Evolutionary conservation across 2,797 vertebrate species (phyloP).

Genomic region (Ciconia nigra): DNA sequence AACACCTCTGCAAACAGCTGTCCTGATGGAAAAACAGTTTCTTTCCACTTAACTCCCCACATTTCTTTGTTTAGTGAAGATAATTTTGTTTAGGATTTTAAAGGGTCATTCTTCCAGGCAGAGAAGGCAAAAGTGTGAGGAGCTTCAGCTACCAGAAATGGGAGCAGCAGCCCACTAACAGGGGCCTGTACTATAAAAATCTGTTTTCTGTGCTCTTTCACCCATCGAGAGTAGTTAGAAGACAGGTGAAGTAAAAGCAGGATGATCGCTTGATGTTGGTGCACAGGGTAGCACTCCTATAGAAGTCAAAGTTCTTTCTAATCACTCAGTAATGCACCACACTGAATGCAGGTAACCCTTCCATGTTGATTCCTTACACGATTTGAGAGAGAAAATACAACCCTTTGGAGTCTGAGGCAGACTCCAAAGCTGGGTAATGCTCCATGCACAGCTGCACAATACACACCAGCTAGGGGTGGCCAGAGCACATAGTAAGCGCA

Average conservation of each 20-base stretch:
- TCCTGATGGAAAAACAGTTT: background rate
- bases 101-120: background rate
- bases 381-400: background rate
- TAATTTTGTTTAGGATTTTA: background rate
- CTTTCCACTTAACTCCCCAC: background rate
- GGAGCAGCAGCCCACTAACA: background rate
- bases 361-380: rapidly evolving
- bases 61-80: background rate
- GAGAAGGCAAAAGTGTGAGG: background rate
- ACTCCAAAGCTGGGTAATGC: background rate
- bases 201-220: background rate
- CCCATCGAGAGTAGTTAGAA: background rate
- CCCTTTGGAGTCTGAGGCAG: background rate
- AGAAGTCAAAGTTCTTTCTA: background rate
- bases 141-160: background rate
- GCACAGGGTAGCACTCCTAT: background rate
- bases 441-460: background rate
- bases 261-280: background rate
- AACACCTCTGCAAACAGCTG: background rate
- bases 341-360: background rate
- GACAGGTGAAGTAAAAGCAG: background rate
- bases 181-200: background rate
- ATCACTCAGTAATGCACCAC: background rate
- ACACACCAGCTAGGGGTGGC: background rate
- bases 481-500: rapidly evolving